Base-by-base conservation (phyloP, 2,797 vertebrate genomes). In the Parauchenoglanis punctatus region DNA sequence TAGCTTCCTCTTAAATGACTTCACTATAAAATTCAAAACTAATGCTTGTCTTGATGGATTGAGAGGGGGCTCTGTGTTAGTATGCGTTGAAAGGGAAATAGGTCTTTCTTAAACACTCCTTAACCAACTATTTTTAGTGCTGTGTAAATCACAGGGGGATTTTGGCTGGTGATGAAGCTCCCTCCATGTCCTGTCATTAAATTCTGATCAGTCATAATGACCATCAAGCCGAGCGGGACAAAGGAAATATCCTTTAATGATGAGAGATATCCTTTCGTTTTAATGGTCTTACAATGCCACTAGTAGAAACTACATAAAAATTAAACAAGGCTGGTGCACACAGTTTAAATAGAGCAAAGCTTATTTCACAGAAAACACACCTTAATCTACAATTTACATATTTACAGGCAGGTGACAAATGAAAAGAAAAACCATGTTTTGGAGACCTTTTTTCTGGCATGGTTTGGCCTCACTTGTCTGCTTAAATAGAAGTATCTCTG, bases 111-210 rank as follows among this genome's bases (percentile, higher is more conserved):
- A 96, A 96, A 95, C 93, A 94, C 94, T 93, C 95, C 93, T 96
- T 95, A 96, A 93, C 94, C 94, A 96, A 96, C 95, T 96, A 96
- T 96, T 96, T 96, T 96, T 96, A 96, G 96, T 96, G 95, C 95
- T 95, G 94, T 96, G 95, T 95, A 96, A 96, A 96, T 96, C 95
- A 96, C 92, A 88, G 92, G 94, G 61, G 95, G 93, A 95, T 96
- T 90, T 95, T 95, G 93, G 91, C 94, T 93, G 54, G 86, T 95
- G 95, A 96, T 94, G 92, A 93, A 96, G 94, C 83, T 93, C 94
- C 92, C 94, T 93, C 92, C 88, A 86, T 92, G 95, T 95, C 95
- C 96, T 96, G 95, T 96, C 96, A 94, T 96, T 96, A 96, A 96
- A 96, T 91, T 94, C 94, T 94, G 95, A 95, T 96, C 93, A 92